Base-by-base conservation (phyloP, 2,888 invertebrate genomes). In the Amblyteles armatorius region DNA sequence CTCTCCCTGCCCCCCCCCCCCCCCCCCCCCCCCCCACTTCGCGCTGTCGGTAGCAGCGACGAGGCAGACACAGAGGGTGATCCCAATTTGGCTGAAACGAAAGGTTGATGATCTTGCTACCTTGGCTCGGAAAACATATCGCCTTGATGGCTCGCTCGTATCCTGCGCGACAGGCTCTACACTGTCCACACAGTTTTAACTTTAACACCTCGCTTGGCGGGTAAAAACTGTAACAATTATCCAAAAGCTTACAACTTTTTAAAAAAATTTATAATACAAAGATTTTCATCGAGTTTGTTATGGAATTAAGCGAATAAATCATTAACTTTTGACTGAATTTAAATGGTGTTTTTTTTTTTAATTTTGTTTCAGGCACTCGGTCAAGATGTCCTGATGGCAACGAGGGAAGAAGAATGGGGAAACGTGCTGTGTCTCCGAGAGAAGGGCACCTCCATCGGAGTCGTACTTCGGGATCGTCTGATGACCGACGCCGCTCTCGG, bases 401-500 rank as follows among this genome's bases (percentile, higher is more conserved):
- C 94, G 82, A 94, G 94, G 88, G 95, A 96, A 86, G 95, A 95
- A 85, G 97, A 97, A 92, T 94, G 96, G 88, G 96, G 96, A 89
- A 96, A 87, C 57, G 95, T 96, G 91, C 95, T 96, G 90, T 96
- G 96, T 89, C 95, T 89, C 0, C 89, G 90, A 33, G 91, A 92
- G 36, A 92, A 90, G 84, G 79, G 65, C 40, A 90, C 90, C 9
- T 90, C 90, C 48, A 94, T 95, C 72, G 95, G 95, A 33, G 97
- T 98, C 86, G 97, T 98, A 77, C 95, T 98, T 40, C 97, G 98
- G 94, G 98, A 98, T 94, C 96, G 97, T 91, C 95, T 98, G 90
- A 98, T 98, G 96, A 97, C 98, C 13, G 98, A 98, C 91, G 98
- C 98, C 3, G 96, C 97, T 29, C 95, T 98, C 74, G 97, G 97